Base-by-base conservation (phyloP, 2,113 vertebrate species). In the Phalacrocorax brasilianus region DNA sequence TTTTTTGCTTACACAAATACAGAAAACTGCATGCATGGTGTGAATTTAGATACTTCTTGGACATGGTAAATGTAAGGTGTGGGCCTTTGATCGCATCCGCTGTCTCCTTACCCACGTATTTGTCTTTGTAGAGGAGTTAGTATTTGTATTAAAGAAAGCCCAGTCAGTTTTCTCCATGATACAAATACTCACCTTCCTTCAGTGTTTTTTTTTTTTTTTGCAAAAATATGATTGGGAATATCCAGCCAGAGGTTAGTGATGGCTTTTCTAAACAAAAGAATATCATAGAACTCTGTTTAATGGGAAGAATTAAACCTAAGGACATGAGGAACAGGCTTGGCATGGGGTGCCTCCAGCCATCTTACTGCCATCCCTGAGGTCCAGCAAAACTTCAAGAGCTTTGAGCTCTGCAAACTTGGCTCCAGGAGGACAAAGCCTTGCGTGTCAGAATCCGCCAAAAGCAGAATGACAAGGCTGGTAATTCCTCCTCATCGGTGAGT, bases 191-290 rank as follows among this genome's bases (percentile, higher is more conserved):
- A 26, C 7, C 9, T 62, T 8, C 7, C 3, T 80, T 62, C 18
- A 21, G 0, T 24, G 1, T 27, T 18, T 1, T 35, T 33, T 18
- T 35, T 33, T 18, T 1, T 35, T 35, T 6, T 30, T 52, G n/a
- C 8, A 42, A 18, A 77, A 45, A 18, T 11, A 7, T n/a, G 7
- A 7, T 45, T 55, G 30, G 58, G 38, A 55, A 23, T 44, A 12
- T 52, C 24, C 49, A 56, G 11, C 3, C 24, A 28, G 42, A 61
- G 12, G 40, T 71, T 87, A 23, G 5, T 2, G 28, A 14, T 42
- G 12, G 9, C 10, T 56, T 86, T 88, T 74, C 44, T 91, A 19
- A 50, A 7, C 14, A 18, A 12, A 73, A 56, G 8, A 9, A 8
- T 47, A 18, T 28, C 23, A 14, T 8, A 30, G 17, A 49, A 15